Evolutionary conservation across 2,888 invertebrate genomes (phyloP), one percentile per base, ranked within the genome.

Genomic region (Dynastes grantii): DNA sequence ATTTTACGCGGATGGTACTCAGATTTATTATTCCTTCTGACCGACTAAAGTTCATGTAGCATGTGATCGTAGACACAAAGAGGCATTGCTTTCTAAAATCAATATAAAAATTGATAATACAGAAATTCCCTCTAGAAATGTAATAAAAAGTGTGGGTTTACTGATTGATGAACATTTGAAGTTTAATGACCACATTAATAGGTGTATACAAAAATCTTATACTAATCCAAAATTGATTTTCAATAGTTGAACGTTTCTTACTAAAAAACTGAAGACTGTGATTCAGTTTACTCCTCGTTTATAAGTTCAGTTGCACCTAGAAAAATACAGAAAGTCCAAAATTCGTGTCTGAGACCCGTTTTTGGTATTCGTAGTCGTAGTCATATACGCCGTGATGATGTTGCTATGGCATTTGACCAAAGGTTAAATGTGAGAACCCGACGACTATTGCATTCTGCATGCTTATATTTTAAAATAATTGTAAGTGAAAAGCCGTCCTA

Each of bases 381-480:
- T 5, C 55, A 49, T 45, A 51, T 78, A 13, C 67, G 37, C 27
- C 16, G 2, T n/a, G 61, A 78, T 37, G 53, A 22, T 22, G 22
- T 22, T 16, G 16, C 16, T 22, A 22, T 22, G 22, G 22, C 22
- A 22, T 22, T 22, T 63, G 16, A 29, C 22, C 16, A 45, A 13
- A 68, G 76, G 78, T 49, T 78, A 5, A 37, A 51, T 51, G 75
- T 78, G 67, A 58, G 22, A 13, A 27, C 13, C 4, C n/a, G 78
- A 53, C 40, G 78, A 51, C 6, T 61, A 2, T 9, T 70, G 32
- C 55, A 51, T 13, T 37, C 71, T 45, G 71, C 65, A 2, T 70
- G 68, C 5, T 58, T 79, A n/a, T 79, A 53, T 40, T 65, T 65
- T 55, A 79, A 53, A 73, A 71, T 79, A 1, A 53, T 79, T 13